phyloP scores from a whole-genome alignment of 2,888 invertebrate species.

The Harpalus rubripes region DNA sequence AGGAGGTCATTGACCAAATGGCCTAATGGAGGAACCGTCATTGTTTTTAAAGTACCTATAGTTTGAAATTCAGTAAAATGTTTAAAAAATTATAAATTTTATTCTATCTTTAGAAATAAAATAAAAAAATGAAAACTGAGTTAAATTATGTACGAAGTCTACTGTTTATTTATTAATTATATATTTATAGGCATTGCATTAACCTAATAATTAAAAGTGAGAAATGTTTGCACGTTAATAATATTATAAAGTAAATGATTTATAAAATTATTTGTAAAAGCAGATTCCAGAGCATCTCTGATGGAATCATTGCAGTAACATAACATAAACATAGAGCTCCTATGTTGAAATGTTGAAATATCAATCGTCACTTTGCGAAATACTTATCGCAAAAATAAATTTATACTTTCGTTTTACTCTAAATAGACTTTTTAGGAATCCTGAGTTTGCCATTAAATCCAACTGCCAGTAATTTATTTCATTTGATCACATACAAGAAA shows the following conservation, averaged over 20 bases:
- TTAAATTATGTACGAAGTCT: too few relatives aligned
- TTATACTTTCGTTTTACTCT: constrained; percentile 53
- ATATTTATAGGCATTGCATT: neutral
- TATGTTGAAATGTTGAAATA: constrained; percentile 42
- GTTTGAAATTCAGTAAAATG: too few relatives aligned
- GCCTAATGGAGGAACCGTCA: too few relatives aligned
- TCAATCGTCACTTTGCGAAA: constrained; percentile 37
- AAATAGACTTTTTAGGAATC: constrained; percentile 53
- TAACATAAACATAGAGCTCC: constrained; percentile 30
- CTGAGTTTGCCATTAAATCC: constrained; percentile 25
- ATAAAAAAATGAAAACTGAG: too few relatives aligned
- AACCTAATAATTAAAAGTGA: neutral
- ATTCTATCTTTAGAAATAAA: too few relatives aligned
- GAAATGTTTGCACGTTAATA: too few relatives aligned
- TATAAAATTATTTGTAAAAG: constrained; percentile 1
- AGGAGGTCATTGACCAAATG: too few relatives aligned
- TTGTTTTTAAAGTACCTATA: too few relatives aligned
- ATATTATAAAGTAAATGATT: constrained; percentile 12
- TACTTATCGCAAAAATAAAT: constrained; percentile 43
- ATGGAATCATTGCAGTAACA: constrained; percentile 43
- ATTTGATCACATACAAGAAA: constrained; percentile 40
- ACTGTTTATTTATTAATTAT: too few relatives aligned
- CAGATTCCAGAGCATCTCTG: constrained; percentile 36
- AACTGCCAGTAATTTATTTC: constrained; percentile 25
- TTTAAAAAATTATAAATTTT: too few relatives aligned